Base-by-base conservation (phyloP, 2,888 invertebrate genomes). In the Eristalinus aeneus region DNA sequence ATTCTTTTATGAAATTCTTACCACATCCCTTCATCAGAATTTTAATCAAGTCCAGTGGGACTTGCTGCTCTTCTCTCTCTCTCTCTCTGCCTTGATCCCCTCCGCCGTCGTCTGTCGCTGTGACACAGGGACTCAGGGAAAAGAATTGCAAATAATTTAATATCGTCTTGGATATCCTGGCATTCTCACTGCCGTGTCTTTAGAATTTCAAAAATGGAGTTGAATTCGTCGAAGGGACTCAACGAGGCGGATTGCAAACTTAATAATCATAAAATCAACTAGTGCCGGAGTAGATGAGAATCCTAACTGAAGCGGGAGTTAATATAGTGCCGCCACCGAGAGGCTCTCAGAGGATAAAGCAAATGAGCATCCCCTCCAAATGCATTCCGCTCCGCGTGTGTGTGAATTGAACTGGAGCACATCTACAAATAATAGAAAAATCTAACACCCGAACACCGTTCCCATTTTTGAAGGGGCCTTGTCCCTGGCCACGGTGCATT, bases 251-350 rank as follows among this genome's bases (percentile, higher is more conserved):
- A 63, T 36, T 12, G 53, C 22, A 69, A 75, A 85, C 75, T 85
- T 76, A 85, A 85, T 85, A 85, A 85, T 72, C 84, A 85, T 85
- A 81, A 85, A 72, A 67, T 85, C 63, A 58, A 46, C 56, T 56
- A 46, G 20, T 16, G 56, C 63, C 23, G 2, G 27, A 73, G 22
- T 53, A 31, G 10, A 54, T 16, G 60, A 22, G 72, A n/a, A 56
- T 34, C 60, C 64, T 56, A 34, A 78, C 73, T 71, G 64, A 22
- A 32, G 36, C 53, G 16, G 58, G n/a, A 77, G 65, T 71, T 67
- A 58, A 83, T 68, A 39, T 46, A 22, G 36, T 27, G 34, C 39
- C 64, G 60, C 11, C 39, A 56, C 54, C 63, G 11, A 54, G 23
- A 32, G 46, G 46, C 46, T 46, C 8, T 16, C 6, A 46, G 11